These are phyloP conservation scores for Agriotes lineatus DNA, from an alignment of 2,888 invertebrate genomes.

Conservation along the genomic window DNA sequence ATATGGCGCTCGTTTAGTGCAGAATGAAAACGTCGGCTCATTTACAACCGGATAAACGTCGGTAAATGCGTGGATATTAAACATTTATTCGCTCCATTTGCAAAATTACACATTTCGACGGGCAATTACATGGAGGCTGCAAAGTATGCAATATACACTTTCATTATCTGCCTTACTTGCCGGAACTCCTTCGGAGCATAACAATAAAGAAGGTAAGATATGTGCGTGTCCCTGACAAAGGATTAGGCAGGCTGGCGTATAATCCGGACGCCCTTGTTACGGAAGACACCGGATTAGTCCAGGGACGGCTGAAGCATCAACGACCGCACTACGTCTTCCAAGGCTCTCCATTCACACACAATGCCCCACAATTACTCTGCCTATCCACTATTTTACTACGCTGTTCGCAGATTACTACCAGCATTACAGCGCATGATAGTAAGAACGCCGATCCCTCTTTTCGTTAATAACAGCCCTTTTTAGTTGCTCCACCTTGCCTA, in stretches of 20 bases:
- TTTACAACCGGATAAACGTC: constrained; percentile 50
- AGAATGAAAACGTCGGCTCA: constrained; percentile 48
- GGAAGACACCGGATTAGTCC: constrained; percentile 36
- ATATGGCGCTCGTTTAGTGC: constrained; percentile 36
- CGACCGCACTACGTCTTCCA: constrained; percentile 18
- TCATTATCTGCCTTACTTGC: constrained; percentile 50
- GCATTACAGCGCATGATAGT: neutral
- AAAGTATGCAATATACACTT: constrained; percentile 53
- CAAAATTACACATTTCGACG: constrained; percentile 54
- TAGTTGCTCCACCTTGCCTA: too few species aligned
- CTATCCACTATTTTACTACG: constrained; percentile 12
- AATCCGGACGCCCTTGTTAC: constrained; percentile 39
- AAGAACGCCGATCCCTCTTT: neutral
- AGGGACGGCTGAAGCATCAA: constrained; percentile 15
- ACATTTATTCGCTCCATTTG: constrained; percentile 55
- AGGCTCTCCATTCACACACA: constrained; percentile 18
- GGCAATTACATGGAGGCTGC: constrained; percentile 52
- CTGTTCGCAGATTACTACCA: neutral
- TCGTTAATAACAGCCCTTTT: too few species aligned
- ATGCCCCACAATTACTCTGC: constrained; percentile 20
- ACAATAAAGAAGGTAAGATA: constrained; percentile 53
- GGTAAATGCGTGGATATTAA: constrained; percentile 51
- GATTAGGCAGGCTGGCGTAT: constrained; percentile 42
- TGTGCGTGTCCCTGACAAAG: constrained; percentile 47
- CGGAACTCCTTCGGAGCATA: constrained; percentile 46